phyloP scores from a whole-genome alignment of 2,113 vertebrate species.

The Eira barbara region DNA sequence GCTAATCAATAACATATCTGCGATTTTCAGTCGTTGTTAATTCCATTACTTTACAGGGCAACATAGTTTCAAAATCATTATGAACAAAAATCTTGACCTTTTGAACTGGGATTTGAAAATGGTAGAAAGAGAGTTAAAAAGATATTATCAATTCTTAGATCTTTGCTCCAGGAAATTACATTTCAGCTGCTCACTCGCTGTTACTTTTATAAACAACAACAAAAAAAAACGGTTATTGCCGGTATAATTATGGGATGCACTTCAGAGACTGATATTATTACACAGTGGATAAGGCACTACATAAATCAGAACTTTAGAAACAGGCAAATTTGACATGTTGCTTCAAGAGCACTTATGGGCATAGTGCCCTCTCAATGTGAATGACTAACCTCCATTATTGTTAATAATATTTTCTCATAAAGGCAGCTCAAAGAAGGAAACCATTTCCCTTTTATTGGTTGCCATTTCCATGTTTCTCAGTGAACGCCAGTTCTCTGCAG shows the following conservation, averaged over 20 bases:
- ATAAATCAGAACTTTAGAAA: constrained; percentile 55
- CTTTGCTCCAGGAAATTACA: constrained; percentile 58
- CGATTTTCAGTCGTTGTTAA: constrained; percentile 51
- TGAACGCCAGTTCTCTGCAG: not conserved
- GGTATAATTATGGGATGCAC: constrained; percentile 45
- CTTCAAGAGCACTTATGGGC: constrained; percentile 28
- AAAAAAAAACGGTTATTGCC: constrained; percentile 49
- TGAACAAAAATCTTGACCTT: constrained; percentile 51
- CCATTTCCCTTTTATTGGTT: constrained; percentile 39
- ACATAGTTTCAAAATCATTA: constrained; percentile 60
- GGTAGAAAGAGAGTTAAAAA: not conserved
- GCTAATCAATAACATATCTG: constrained; percentile 1
- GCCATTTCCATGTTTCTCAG: constrained; percentile 16
- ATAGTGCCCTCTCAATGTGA: not conserved
- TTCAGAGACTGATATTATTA: constrained; percentile 42
- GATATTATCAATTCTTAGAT: constrained; percentile 30
- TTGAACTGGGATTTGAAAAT: constrained; percentile 43
- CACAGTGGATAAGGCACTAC: constrained; percentile 16
- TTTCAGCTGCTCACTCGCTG: constrained; percentile 44
- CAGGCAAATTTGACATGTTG: constrained; percentile 38
- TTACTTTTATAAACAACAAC: constrained; percentile 64
- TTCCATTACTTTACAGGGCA: constrained; percentile 38
- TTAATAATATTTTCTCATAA: not conserved
- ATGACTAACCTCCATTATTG: not conserved
- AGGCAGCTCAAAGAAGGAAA: not conserved